Base-by-base conservation (phyloP, 2,113 vertebrate genomes). In the Montifringilla adamsi region DNA sequence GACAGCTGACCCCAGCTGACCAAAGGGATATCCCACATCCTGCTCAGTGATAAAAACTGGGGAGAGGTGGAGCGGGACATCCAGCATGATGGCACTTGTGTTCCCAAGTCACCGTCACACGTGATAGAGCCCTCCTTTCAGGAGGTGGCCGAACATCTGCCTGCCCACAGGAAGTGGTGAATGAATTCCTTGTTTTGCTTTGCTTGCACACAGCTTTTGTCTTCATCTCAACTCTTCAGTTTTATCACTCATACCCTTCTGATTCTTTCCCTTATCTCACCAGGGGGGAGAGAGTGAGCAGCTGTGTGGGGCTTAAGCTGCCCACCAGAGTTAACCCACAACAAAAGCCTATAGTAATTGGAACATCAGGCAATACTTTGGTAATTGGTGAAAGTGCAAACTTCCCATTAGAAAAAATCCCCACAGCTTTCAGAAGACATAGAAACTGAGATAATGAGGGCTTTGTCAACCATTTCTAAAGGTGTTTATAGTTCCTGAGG, bases 101-200 rank as follows among this genome's bases (percentile, higher is more conserved):
- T 35, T 84, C 52, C 59, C 58, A 68, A 76, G 55, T 58, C 47
- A 58, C 27, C 0, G 0, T 15, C 44, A 59, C 6, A 9, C 0
- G 2, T 33, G 73, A 55, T 10, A 39, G 21, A 90, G n/a, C 60
- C 37, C 21, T 17, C 21, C 44, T 64, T 58, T 59, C 49, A 74
- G 44, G 43, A 62, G 24, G 47, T 18, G 68, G 24, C 47, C 47
- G 35, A 80, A 90, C 37, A 67, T 30, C 68, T 85, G 79, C 59
- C 87, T 87, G 78, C 13, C 27, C 2, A 15, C 20, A 27, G 41
- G 64, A 94, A 82, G 16, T 6, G 4, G 50, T 30, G 59, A 55
- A 60, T 53, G 24, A 78, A 74, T 77, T 33, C 64, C 64, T 81
- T 84, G 21, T 59, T 77, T 69, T 59, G 30, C 69, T 88, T 60